Evolutionary conservation across 1,140 invertebrate species (phyloP).

Genomic region (Cryptotermes secundus): DNA sequence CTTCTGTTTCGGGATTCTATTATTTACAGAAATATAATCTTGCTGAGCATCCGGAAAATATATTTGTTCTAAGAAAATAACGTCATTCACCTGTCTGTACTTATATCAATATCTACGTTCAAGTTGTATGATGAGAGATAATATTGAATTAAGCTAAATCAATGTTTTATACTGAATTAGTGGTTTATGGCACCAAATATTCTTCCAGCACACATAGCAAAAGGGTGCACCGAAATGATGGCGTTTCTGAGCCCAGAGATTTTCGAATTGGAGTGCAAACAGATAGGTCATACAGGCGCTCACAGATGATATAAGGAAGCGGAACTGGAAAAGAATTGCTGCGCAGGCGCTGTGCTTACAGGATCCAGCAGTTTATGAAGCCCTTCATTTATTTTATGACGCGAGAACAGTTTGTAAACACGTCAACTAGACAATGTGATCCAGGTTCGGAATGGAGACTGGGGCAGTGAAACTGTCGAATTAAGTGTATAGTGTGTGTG

Average conservation of each 20-base stretch:
- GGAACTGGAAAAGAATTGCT: background rate
- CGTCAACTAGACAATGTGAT: background rate
- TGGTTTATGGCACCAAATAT: background rate
- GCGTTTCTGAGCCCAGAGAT: too few species aligned
- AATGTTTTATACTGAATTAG: too few species aligned
- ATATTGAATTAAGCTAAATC: too few species aligned
- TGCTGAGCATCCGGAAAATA: too few species aligned
- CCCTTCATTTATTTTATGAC: background rate
- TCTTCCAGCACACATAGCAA: background rate
- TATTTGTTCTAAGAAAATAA: too few species aligned
- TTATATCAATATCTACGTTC: too few species aligned
- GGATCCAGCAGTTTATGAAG: background rate
- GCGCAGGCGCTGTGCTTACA: background rate
- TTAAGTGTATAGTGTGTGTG: too few species aligned
- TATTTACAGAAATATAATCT: too few species aligned
- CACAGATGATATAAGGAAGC: background rate
- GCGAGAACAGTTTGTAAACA: background rate
- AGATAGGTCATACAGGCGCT: background rate
- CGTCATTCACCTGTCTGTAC: too few species aligned
- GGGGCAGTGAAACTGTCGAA: too few species aligned
- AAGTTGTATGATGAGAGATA: too few species aligned
- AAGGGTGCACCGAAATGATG: background rate
- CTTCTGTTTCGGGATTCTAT: too few species aligned
- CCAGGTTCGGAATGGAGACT: background rate
- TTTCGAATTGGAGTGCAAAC: background rate